Conservation (phyloP, 2,797 vertebrate genomes). For the Novumbra hubbsi region DNA sequence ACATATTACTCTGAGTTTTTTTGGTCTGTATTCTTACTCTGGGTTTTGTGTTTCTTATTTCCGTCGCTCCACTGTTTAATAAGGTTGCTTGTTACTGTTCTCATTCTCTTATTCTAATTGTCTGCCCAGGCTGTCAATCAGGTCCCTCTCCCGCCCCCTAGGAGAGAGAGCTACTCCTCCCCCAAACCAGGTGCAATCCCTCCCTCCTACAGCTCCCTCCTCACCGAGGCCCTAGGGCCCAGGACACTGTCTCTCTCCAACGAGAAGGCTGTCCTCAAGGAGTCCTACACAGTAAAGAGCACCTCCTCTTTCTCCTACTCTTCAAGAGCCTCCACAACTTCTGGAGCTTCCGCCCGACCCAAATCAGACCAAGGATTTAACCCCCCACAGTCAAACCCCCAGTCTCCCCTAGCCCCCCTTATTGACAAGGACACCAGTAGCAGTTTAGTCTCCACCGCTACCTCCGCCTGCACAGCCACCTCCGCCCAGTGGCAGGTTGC, state of each 20-base stretch:
- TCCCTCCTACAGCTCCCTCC: constrained; percentile 64
- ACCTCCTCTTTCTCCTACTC: constrained; percentile 78
- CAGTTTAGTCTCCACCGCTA: background rate
- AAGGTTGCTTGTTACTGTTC: constrained; percentile 25
- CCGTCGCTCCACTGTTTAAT: constrained; percentile 33
- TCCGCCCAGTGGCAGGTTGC: constrained; percentile 70
- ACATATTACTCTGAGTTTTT: background rate
- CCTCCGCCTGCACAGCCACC: constrained; percentile 21
- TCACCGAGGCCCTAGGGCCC: constrained; percentile 64
- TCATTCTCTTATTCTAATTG: constrained; percentile 70
- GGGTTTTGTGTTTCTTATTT: constrained; percentile 14
- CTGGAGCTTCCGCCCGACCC: constrained; percentile 44
- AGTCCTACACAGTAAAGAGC: constrained; percentile 75
- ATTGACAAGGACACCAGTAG: constrained; percentile 28
- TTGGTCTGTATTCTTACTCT: too few relatives aligned
- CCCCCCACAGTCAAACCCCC: constrained; percentile 49
- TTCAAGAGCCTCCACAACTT: constrained; percentile 69
- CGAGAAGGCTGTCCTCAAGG: constrained; percentile 59
- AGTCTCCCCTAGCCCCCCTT: constrained; percentile 36
- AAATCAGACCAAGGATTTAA: constrained; percentile 12
- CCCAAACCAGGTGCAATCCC: constrained; percentile 67
- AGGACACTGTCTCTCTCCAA: constrained; percentile 60
- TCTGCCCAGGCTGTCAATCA: constrained; percentile 76
- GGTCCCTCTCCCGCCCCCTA: constrained; percentile 80
- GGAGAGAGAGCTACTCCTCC: constrained; percentile 83